Evolutionary conservation across 2,113 vertebrate genomes (phyloP).

Genomic region (Salvelinus alpinus): DNA sequence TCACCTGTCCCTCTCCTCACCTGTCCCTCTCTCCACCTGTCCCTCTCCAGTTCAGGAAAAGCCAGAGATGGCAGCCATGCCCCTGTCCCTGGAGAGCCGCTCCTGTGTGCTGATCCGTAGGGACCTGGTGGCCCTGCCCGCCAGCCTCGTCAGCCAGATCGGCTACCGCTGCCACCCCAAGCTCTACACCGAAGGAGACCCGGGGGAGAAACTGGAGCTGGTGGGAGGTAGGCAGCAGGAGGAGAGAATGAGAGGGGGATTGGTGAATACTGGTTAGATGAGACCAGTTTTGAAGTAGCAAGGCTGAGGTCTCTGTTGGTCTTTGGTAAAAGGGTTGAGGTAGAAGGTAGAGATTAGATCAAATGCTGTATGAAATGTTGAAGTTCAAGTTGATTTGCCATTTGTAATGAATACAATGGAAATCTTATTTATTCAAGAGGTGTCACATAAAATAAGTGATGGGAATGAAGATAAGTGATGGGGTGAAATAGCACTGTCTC

Average conservation of each 20-base stretch:
- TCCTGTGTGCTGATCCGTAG: slow-evolving; percentile 94
- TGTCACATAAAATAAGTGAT: no score
- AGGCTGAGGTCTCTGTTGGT: neutral
- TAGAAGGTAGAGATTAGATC: no score
- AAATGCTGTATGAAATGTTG: no score
- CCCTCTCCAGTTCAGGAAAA: slow-evolving; percentile 80
- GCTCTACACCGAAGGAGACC: slow-evolving; percentile 97
- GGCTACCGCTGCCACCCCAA: slow-evolving; percentile 99
- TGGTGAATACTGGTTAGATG: neutral
- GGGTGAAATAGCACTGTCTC: no score
- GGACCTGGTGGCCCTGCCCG: slow-evolving; percentile 93
- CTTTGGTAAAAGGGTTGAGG: neutral
- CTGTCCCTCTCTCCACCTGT: neutral
- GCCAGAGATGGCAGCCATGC: slow-evolving; percentile 78
- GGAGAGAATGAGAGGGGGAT: neutral
- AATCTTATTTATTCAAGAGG: neutral
- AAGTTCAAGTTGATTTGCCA: no score
- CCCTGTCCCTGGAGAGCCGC: slow-evolving; percentile 86
- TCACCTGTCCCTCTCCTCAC: neutral
- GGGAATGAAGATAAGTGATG: no score
- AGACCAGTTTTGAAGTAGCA: neutral
- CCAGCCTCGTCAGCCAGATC: slow-evolving; percentile 97
- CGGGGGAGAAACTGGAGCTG: slow-evolving; percentile 95
- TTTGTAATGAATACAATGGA: no score
- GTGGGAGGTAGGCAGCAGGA: slow-evolving; percentile 83